Evolutionary conservation across 2,113 vertebrate genomes (phyloP).

Genomic region (Hyperoodon ampullatus): DNA sequence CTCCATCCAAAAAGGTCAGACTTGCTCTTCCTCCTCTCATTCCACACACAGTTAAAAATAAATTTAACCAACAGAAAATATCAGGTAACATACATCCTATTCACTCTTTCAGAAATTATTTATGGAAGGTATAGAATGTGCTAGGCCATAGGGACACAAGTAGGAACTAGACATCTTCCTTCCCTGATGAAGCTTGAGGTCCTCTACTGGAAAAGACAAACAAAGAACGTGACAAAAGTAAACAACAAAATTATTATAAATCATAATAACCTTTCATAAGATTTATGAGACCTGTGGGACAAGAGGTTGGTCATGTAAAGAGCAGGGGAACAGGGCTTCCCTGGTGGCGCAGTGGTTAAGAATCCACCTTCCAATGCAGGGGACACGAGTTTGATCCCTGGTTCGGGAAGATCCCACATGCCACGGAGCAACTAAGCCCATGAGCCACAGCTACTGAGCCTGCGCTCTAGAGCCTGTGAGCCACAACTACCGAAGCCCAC

Average conservation of each 20-base stretch:
- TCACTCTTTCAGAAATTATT: neutral
- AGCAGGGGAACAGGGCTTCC: neutral
- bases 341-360: too few species aligned
- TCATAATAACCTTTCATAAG: neutral
- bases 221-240: neutral
- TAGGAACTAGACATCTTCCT: neutral
- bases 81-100: neutral
- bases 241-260: neutral
- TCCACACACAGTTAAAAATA: conserved; percentile 15
- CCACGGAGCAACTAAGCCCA: too few species aligned
- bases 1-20: neutral
- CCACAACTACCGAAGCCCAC: too few species aligned
- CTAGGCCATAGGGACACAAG: neutral
- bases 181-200: neutral
- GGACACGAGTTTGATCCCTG: too few species aligned
- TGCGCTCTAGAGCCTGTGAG: too few species aligned
- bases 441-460: too few species aligned
- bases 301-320: neutral
- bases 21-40: neutral
- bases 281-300: neutral
- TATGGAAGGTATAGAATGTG: neutral
- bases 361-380: too few species aligned
- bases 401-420: too few species aligned
- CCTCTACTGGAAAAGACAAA: neutral
- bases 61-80: conserved; percentile 12